Evolutionary conservation across 2,797 vertebrate genomes (phyloP).

Genomic region (Alcedo atthis): DNA sequence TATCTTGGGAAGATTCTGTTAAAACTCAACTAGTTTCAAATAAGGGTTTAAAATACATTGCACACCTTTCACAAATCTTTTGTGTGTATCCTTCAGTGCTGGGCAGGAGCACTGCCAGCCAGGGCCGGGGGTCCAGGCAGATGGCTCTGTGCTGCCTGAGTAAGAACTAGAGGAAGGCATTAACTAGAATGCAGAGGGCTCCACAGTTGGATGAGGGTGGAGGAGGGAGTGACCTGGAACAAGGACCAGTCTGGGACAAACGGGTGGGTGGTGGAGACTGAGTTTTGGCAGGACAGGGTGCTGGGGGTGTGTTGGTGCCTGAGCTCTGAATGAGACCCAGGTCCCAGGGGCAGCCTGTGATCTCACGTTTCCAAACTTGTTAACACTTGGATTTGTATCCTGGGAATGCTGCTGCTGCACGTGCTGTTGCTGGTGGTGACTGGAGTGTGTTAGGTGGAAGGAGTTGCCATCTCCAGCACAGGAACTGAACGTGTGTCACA

Average conservation of each 20-base stretch:
- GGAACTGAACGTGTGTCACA: background rate
- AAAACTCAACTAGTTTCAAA: background rate
- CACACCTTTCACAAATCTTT: background rate
- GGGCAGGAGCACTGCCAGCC: fast-evolving
- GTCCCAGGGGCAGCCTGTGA: background rate
- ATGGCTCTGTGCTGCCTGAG: background rate
- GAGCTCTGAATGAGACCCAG: background rate
- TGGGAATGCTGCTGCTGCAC: background rate
- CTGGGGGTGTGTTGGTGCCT: background rate
- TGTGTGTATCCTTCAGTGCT: background rate
- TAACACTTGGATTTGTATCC: background rate
- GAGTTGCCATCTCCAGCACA: background rate
- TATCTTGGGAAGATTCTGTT: slow-evolving; percentile 14
- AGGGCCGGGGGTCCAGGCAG: background rate
- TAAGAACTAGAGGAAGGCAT: background rate
- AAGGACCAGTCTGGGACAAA: background rate
- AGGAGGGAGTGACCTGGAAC: background rate
- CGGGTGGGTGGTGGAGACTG: fast-evolving
- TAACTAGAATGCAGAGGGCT: background rate
- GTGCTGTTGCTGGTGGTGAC: background rate
- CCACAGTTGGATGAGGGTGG: background rate
- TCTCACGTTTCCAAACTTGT: background rate
- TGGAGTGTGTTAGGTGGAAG: background rate
- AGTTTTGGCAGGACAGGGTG: background rate
- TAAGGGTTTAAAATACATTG: background rate